These are phyloP conservation scores for Drosophila orena DNA, from an alignment of 1,140 invertebrate genomes.

Conservation along the genomic window DNA sequence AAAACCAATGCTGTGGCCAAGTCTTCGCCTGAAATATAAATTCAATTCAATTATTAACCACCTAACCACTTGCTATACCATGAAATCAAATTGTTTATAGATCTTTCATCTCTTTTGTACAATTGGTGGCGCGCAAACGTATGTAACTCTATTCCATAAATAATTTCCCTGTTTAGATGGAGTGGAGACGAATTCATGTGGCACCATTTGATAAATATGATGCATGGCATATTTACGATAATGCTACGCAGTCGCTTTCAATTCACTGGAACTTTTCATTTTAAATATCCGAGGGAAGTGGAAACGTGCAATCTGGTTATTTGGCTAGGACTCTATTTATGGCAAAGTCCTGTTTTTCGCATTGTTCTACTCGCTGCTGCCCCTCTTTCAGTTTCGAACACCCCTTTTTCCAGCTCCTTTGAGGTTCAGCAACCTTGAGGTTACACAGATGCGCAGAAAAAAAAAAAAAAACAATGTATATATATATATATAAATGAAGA, in stretches of 20 bases:
- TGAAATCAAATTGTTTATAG: too few relatives aligned
- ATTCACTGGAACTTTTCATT: too few relatives aligned
- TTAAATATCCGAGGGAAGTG: background rate
- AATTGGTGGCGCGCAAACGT: background rate
- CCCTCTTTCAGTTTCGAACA: background rate
- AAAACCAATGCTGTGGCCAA: too few relatives aligned
- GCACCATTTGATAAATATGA: background rate
- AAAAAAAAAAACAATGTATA: too few relatives aligned
- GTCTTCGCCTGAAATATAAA: too few relatives aligned
- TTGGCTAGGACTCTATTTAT: slow-evolving; percentile 62
- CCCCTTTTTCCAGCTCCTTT: slow-evolving; percentile 15
- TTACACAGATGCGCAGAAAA: slow-evolving; percentile 47
- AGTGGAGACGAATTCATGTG: background rate
- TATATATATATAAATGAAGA: too few relatives aligned
- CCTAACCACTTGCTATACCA: too few relatives aligned
- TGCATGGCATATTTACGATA: background rate
- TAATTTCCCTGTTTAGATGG: background rate
- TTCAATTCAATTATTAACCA: too few relatives aligned
- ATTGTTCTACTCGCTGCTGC: slow-evolving; percentile 4
- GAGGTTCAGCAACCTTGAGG: slow-evolving; percentile 72
- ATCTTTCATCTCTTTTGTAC: too few relatives aligned
- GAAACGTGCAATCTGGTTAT: slow-evolving; percentile 37
- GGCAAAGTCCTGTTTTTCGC: slow-evolving; percentile 39
- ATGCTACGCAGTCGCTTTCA: too few relatives aligned
- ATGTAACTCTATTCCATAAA: background rate